A percentile compares a stretch with the other conserved stretches of the same genome.
Conservation (phyloP, 2,113 vertebrate genomes). For the Barnardius zonarius region DNA sequence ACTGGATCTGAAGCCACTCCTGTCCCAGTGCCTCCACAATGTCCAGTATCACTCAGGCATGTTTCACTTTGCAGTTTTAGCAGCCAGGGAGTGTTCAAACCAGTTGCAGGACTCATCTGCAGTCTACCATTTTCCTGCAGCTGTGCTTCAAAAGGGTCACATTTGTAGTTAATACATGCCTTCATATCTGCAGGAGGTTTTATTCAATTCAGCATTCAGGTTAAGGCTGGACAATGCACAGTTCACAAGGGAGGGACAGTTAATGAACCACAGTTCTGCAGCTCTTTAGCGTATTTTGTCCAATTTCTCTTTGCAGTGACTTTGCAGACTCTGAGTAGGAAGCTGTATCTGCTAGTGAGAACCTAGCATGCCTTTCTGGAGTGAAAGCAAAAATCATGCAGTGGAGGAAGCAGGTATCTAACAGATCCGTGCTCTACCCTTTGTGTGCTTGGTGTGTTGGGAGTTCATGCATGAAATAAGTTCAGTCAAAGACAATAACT, state of each 20-base stretch:
- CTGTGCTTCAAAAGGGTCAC: neutral
- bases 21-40: neutral
- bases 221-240: neutral
- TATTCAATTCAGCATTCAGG: neutral
- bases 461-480: neutral
- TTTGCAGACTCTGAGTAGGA: neutral
- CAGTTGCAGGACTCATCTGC: neutral
- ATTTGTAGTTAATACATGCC: neutral
- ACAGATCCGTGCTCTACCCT: neutral
- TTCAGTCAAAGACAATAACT: neutral
- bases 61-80: neutral
- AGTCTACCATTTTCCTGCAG: neutral
- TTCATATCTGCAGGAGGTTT: neutral
- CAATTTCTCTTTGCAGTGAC: neutral
- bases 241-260: neutral
- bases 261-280: neutral
- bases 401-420: neutral
- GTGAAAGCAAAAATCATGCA: neutral
- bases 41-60: neutral
- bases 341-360: fast-evolving
- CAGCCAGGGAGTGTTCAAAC: neutral
- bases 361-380: neutral
- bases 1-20: neutral
- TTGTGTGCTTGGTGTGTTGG: neutral
- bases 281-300: neutral